phyloP scores from a whole-genome alignment of 2,888 invertebrate genomes.

The Sarcophaga caerulescens region DNA sequence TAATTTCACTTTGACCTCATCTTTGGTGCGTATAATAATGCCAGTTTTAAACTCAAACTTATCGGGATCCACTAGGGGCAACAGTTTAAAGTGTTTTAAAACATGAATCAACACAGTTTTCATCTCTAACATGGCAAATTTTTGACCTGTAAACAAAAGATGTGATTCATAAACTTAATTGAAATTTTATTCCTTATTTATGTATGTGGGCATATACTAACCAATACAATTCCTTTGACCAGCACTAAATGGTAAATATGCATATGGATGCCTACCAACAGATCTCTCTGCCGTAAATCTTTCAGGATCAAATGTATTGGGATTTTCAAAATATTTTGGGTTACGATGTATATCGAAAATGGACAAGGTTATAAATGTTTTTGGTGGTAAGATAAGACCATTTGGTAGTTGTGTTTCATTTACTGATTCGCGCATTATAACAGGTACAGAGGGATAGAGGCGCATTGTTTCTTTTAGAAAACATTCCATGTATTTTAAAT shows the following conservation, averaged over 20 bases:
- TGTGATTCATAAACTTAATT: not conserved
- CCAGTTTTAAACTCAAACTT: slow-evolving; percentile 58
- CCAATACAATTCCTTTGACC: slow-evolving; percentile 80
- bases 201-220: slow-evolving; percentile 40
- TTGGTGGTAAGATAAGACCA: slow-evolving; percentile 73
- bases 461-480: slow-evolving; percentile 86
- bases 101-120: slow-evolving; percentile 73
- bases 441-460: slow-evolving; percentile 85
- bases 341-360: slow-evolving; percentile 75
- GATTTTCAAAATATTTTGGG: slow-evolving; percentile 74
- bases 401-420: slow-evolving; percentile 76
- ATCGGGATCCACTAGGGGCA: slow-evolving; percentile 69
- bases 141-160: slow-evolving; percentile 71
- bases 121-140: slow-evolving; percentile 76
- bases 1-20: slow-evolving; percentile 57
- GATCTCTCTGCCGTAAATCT: slow-evolving; percentile 82
- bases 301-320: slow-evolving; percentile 75
- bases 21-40: slow-evolving; percentile 56
- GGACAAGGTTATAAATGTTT: slow-evolving; percentile 71
- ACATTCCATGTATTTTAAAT: slow-evolving; percentile 82
- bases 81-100: slow-evolving; percentile 71
- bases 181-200: too few species aligned
- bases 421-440: slow-evolving; percentile 82
- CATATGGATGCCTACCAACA: slow-evolving; percentile 73
- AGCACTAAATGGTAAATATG: slow-evolving; percentile 78